phyloP scores from a whole-genome alignment of 2,797 vertebrate species.

The Schizothorax lantsangensis region DNA sequence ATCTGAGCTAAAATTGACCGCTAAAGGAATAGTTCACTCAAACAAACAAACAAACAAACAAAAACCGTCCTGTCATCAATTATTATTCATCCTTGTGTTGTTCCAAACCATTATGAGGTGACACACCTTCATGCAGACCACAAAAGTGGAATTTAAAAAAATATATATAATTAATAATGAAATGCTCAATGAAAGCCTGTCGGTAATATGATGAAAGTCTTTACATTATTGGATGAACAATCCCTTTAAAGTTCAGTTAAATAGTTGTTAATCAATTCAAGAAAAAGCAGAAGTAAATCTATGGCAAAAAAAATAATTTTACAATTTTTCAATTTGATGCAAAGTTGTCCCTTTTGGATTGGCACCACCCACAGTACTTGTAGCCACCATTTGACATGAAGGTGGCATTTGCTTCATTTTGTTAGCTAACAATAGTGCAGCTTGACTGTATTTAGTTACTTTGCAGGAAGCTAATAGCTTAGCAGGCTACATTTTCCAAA shows the following conservation, averaged over 20 bases:
- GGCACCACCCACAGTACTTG: background rate
- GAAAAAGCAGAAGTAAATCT: background rate
- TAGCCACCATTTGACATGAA: too few species aligned
- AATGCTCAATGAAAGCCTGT: background rate
- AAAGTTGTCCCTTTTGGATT: background rate
- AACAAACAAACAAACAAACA: background rate
- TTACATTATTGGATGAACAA: background rate
- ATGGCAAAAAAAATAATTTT: too few species aligned
- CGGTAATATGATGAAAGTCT: background rate
- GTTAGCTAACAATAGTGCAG: background rate
- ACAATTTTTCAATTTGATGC: background rate
- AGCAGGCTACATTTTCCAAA: background rate
- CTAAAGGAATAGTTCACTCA: background rate
- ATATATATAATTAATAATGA: background rate
- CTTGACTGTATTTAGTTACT: background rate
- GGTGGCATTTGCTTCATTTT: background rate
- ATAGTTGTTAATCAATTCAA: background rate
- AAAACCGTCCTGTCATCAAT: background rate
- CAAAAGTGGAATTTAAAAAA: background rate
- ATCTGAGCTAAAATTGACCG: background rate
- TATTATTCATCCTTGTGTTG: background rate
- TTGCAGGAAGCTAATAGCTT: background rate
- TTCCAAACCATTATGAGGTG: background rate
- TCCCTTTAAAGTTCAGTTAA: background rate
- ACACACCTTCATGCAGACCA: background rate